A percentile compares a stretch with the other conserved stretches of the same genome.
Evolutionary conservation across 2,797 vertebrate genomes (phyloP).

Genomic region (Perdix hodgsoniae): DNA sequence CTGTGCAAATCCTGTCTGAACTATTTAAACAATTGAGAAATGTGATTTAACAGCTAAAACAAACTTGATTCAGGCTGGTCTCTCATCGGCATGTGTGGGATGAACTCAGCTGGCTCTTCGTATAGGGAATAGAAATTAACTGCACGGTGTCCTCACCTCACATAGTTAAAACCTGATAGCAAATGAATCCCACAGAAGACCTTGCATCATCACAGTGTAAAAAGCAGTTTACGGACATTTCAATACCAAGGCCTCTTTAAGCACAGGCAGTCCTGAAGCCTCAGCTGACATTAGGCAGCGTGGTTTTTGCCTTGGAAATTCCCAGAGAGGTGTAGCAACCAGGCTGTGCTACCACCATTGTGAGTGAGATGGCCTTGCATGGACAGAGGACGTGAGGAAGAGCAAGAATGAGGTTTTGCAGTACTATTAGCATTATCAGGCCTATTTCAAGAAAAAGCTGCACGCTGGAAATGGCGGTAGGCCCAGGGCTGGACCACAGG

Average conservation of each 20-base stretch:
- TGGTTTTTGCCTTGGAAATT: background rate
- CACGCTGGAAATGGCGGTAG: accelerated
- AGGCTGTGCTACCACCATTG: accelerated
- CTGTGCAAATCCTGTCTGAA: conserved; percentile 70
- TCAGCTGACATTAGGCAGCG: background rate
- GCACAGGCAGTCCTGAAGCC: background rate
- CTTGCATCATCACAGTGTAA: background rate
- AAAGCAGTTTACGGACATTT: background rate
- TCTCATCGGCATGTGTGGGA: background rate
- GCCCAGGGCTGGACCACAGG: background rate
- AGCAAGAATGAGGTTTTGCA: background rate
- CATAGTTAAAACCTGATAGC: background rate
- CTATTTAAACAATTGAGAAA: conserved; percentile 72
- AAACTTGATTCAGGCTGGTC: conserved; percentile 61
- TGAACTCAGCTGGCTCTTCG: background rate
- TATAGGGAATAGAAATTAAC: conserved; percentile 35
- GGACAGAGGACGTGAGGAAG: background rate
- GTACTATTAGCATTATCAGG: background rate
- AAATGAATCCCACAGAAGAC: background rate
- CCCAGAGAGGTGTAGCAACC: background rate
- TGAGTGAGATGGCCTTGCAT: background rate
- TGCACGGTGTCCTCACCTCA: background rate
- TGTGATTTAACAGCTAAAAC: conserved; percentile 71
- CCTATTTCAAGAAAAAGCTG: background rate
- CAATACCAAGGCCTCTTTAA: background rate